A percentile compares a stretch with the other conserved stretches of the same genome.
Evolutionary conservation across 1,140 invertebrate species (phyloP).

Genomic region (Drosophila sechellia): DNA sequence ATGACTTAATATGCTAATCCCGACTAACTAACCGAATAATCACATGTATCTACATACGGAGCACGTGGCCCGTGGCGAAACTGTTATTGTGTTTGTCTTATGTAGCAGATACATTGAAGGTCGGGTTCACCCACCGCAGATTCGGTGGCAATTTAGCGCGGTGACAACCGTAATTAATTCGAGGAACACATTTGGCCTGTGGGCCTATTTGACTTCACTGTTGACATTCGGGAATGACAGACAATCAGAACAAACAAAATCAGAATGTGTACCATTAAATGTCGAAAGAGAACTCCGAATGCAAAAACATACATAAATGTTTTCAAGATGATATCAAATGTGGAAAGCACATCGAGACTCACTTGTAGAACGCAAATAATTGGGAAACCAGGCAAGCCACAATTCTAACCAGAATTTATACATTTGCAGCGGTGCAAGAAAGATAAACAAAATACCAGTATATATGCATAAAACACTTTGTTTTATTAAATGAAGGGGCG

Average conservation of each 20-base stretch:
- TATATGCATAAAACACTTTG: slow-evolving; percentile 9
- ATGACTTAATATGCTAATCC: slow-evolving; percentile 12
- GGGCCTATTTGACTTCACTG: slow-evolving; percentile 26
- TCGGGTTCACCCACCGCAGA: slow-evolving; percentile 1
- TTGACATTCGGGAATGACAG: slow-evolving; percentile 52
- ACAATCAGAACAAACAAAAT: slow-evolving; percentile 38
- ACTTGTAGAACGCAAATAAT: neutral
- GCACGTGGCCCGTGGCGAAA: slow-evolving; percentile 5
- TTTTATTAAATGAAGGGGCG: neutral
- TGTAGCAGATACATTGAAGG: slow-evolving; percentile 17
- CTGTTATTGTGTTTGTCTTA: slow-evolving; percentile 12
- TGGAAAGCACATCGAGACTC: slow-evolving; percentile 27
- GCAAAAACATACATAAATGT: slow-evolving; percentile 16
- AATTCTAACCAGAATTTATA: neutral
- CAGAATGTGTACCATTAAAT: neutral
- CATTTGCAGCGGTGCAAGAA: neutral
- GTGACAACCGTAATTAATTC: slow-evolving; percentile 67
- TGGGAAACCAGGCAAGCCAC: neutral
- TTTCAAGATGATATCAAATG: slow-evolving; percentile 36
- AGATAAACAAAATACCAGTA: neutral
- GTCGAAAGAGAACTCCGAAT: too few relatives aligned
- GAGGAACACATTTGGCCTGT: slow-evolving; percentile 40
- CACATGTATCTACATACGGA: slow-evolving; percentile 3
- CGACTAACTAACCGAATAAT: slow-evolving; percentile 27
- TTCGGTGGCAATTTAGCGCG: slow-evolving; percentile 44